phyloP scores from a whole-genome alignment of 2,113 vertebrate species.

The Ophthalmolycus amberensis region DNA sequence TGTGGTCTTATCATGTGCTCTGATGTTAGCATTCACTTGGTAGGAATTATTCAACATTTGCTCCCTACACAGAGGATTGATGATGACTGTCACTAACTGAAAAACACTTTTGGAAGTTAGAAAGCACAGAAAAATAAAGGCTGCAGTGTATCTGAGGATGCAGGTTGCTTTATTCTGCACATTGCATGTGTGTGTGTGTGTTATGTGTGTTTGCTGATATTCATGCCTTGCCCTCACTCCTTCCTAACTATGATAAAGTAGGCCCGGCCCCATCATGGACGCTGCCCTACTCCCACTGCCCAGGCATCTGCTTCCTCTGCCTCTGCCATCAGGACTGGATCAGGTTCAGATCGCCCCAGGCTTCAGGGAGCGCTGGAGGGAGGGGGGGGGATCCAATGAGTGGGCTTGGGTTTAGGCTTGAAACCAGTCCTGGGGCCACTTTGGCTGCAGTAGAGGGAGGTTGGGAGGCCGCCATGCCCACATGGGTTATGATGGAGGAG shows the following conservation, averaged over 20 bases:
- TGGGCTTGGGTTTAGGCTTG: slow-evolving; percentile 21
- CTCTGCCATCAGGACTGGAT: slow-evolving; percentile 71
- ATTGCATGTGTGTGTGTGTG: background rate
- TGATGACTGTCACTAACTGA: background rate
- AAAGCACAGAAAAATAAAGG: background rate
- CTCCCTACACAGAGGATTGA: background rate
- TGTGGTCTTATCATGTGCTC: background rate
- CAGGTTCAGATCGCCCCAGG: slow-evolving; percentile 53
- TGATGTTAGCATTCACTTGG: background rate
- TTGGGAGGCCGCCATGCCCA: slow-evolving; percentile 65
- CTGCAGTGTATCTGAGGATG: background rate
- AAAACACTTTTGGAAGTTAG: background rate
- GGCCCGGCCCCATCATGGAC: slow-evolving; percentile 40
- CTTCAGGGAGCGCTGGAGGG: slow-evolving; percentile 16
- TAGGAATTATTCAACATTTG: background rate
- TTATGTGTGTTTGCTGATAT: slow-evolving; percentile 27
- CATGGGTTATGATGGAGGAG: slow-evolving; percentile 61
- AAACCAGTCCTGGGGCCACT: slow-evolving; percentile 47
- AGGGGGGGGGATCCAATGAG: background rate
- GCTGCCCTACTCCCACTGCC: slow-evolving; percentile 68
- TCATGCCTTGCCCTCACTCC: slow-evolving; percentile 61
- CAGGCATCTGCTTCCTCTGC: slow-evolving; percentile 73
- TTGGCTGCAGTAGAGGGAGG: slow-evolving; percentile 53
- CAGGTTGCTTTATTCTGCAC: background rate
- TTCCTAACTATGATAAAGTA: slow-evolving; percentile 70